These are phyloP conservation scores for Parascotia fuliginaria DNA, from an alignment of 2,888 invertebrate genomes.

Conservation along the genomic window DNA sequence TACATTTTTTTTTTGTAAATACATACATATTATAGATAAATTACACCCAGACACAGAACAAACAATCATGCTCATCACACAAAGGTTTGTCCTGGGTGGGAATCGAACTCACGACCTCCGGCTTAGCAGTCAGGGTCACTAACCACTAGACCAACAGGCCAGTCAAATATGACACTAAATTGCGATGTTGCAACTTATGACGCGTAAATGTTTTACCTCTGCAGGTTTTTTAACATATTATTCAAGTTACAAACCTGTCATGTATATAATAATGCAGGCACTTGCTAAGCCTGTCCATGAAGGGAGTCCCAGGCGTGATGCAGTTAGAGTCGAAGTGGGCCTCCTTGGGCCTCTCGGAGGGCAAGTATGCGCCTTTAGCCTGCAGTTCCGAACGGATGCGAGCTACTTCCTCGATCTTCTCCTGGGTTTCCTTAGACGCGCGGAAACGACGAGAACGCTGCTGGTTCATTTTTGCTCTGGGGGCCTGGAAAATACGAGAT, in stretches of 20 bases:
- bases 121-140: too few species aligned
- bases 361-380: constrained; percentile 90
- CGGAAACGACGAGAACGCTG: constrained; percentile 98
- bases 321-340: constrained; percentile 99
- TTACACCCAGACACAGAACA: too few species aligned
- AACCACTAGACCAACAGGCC: too few species aligned
- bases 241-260: constrained; percentile 87
- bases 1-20: too few species aligned
- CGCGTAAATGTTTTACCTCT: too few species aligned
- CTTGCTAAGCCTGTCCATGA: constrained; percentile 96
- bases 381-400: constrained; percentile 91
- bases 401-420: constrained; percentile 94
- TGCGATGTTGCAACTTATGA: too few species aligned
- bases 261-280: constrained; percentile 95
- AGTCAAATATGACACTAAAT: too few species aligned
- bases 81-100: too few species aligned
- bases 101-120: too few species aligned
- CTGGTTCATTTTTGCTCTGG: constrained; percentile 99
- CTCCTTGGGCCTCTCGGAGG: constrained; percentile 95
- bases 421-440: constrained; percentile 96
- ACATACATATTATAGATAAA: too few species aligned
- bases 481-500: constrained; percentile 87
- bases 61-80: too few species aligned
- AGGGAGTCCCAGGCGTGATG: constrained; percentile 99
- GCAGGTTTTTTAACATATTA: too few species aligned